Conservation (phyloP, 1,140 invertebrate species). For the Brachionus sp. region DNA sequence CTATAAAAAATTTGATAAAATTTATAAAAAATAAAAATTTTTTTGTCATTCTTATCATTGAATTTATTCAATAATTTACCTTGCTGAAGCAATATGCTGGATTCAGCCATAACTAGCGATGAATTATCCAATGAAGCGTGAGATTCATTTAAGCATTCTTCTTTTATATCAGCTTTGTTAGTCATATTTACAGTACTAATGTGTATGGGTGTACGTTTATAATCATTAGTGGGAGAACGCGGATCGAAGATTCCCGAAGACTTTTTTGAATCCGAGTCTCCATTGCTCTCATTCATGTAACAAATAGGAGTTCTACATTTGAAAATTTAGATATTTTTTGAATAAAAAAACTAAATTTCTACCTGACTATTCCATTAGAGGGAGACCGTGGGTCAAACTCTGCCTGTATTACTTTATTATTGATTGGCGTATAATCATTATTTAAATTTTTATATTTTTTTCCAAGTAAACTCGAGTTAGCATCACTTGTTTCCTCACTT, state of each 20-base stretch:
- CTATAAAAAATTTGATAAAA: no score
- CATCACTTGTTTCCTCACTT: not conserved
- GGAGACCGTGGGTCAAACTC: slow-evolving; percentile 15
- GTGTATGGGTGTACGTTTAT: slow-evolving; percentile 19
- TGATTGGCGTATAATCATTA: not conserved
- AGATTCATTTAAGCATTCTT: slow-evolving; percentile 2
- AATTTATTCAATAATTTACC: not conserved
- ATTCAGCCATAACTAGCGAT: not conserved
- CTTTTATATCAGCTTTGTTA: not conserved
- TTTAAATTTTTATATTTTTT: not conserved
- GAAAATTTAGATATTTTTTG: not conserved
- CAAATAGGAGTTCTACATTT: not conserved
- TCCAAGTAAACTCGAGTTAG: not conserved
- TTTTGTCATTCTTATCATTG: no score
- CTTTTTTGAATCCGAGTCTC: not conserved
- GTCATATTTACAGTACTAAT: not conserved
- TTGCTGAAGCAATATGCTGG: not conserved
- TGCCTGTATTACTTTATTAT: not conserved
- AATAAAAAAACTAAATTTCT: not conserved
- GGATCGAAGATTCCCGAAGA: not conserved
- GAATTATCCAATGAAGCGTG: not conserved
- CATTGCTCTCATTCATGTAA: not conserved
- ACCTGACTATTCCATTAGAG: slow-evolving; percentile 14
- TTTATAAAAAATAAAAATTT: no score
- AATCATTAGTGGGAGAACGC: slow-evolving; percentile 6